These are phyloP conservation scores for Sander vitreus DNA, from an alignment of 2,113 vertebrate genomes.

Conservation along the genomic window DNA sequence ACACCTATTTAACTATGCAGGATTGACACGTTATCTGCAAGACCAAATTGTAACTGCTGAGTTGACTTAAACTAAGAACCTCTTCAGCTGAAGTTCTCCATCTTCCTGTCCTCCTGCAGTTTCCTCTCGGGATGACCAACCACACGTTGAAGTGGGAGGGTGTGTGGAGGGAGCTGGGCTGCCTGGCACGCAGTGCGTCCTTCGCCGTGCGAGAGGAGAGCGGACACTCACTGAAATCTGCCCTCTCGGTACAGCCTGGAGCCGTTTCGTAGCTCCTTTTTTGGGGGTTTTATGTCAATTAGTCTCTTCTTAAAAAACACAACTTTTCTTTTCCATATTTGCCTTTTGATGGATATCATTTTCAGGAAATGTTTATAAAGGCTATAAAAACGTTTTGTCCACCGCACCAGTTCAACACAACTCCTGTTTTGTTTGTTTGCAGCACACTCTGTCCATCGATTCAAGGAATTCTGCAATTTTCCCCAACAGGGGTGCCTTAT, in stretches of 20 bases:
- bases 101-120: slow-evolving; percentile 78
- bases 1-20: too few species aligned
- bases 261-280: background rate
- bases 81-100: background rate
- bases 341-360: too few species aligned
- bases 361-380: background rate
- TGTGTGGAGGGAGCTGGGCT: slow-evolving; percentile 96
- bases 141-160: slow-evolving; percentile 96
- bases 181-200: slow-evolving; percentile 92
- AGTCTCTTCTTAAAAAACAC: background rate
- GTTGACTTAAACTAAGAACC: background rate
- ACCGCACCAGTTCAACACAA: background rate
- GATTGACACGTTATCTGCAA: too few species aligned
- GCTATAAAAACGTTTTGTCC: background rate
- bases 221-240: slow-evolving; percentile 95
- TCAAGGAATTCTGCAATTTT: slow-evolving; percentile 94
- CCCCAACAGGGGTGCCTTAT: slow-evolving; percentile 90
- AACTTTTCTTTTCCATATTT: background rate
- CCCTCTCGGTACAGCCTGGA: slow-evolving; percentile 86
- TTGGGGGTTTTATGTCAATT: background rate
- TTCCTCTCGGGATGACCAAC: slow-evolving; percentile 91
- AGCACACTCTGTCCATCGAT: slow-evolving; percentile 95
- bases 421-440: slow-evolving; percentile 26
- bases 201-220: slow-evolving; percentile 96
- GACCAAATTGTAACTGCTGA: background rate